phyloP scores from a whole-genome alignment of 1,140 invertebrate species.

The Brachionus calyciflorus region DNA sequence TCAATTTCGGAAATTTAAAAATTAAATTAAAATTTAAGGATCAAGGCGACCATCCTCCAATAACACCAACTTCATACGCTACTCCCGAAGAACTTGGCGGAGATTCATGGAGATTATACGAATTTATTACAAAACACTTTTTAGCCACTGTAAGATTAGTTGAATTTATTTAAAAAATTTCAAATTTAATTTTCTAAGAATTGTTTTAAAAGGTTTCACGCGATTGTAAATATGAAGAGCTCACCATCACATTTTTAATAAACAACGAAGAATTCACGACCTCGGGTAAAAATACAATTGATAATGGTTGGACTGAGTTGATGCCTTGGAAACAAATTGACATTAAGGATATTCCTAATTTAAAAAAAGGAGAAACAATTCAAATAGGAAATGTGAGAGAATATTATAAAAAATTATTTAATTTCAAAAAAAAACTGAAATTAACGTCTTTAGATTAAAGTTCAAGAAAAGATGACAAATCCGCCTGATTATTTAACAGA shows the following conservation, averaged over 20 bases:
- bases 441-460: no score
- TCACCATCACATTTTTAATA: slow-evolving; percentile 73
- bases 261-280: slow-evolving; percentile 80
- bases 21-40: no score
- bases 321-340: slow-evolving; percentile 76
- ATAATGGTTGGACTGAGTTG: slow-evolving; percentile 86
- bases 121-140: slow-evolving; percentile 94
- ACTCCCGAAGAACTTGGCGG: slow-evolving; percentile 76
- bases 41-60: slow-evolving; percentile 97
- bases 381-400: slow-evolving; percentile 72
- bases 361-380: slow-evolving; percentile 71
- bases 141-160: slow-evolving; percentile 77
- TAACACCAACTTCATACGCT: slow-evolving; percentile 88
- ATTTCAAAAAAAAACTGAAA: no score
- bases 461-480: slow-evolving; percentile 83
- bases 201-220: slow-evolving; percentile 69
- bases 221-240: slow-evolving; percentile 83
- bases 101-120: slow-evolving; percentile 85
- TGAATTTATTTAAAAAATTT: no score
- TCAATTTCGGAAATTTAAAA: no score
- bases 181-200: neutral
- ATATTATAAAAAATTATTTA: no score
- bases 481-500: slow-evolving; percentile 97
- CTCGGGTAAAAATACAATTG: slow-evolving; percentile 77
- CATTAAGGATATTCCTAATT: slow-evolving; percentile 66